A percentile compares a stretch with the other conserved stretches of the same genome.
Conservation (phyloP, 2,888 invertebrate genomes). For the Lasioglossum pauxillum region DNA sequence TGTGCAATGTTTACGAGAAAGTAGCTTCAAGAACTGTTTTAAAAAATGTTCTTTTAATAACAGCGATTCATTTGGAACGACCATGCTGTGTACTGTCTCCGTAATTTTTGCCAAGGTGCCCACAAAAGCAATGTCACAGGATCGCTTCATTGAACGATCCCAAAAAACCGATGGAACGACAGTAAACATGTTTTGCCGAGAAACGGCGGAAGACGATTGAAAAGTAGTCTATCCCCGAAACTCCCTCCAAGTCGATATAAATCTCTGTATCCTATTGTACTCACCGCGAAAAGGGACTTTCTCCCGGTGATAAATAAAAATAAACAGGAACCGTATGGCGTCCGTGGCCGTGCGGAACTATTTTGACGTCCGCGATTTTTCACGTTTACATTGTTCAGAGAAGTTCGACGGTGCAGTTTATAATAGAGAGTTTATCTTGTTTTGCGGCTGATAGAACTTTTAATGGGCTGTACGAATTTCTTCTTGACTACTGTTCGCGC, state of each 20-base stretch:
- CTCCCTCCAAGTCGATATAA: background rate
- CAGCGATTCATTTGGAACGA: too few species aligned
- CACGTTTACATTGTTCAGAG: background rate
- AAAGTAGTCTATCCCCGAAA: conserved; percentile 8
- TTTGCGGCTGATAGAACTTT: background rate
- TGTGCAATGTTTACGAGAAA: too few species aligned
- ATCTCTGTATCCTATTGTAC: background rate
- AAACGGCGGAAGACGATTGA: conserved; percentile 7
- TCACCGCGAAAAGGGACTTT: background rate
- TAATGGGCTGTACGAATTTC: background rate
- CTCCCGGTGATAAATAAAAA: background rate
- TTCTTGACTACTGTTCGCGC: background rate
- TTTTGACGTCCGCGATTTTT: background rate
- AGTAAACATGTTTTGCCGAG: conserved; percentile 21
- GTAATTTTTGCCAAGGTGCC: background rate
- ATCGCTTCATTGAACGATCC: background rate
- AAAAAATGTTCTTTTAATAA: too few species aligned
- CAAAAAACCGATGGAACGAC: background rate
- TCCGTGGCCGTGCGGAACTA: background rate
- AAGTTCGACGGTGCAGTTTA: background rate
- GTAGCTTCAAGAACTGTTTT: too few species aligned
- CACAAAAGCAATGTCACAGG: too few species aligned
- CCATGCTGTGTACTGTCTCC: background rate
- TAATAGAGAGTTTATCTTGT: background rate
- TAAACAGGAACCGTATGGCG: background rate